Conservation (phyloP, 2,113 vertebrate species). For the Vidua macroura region DNA sequence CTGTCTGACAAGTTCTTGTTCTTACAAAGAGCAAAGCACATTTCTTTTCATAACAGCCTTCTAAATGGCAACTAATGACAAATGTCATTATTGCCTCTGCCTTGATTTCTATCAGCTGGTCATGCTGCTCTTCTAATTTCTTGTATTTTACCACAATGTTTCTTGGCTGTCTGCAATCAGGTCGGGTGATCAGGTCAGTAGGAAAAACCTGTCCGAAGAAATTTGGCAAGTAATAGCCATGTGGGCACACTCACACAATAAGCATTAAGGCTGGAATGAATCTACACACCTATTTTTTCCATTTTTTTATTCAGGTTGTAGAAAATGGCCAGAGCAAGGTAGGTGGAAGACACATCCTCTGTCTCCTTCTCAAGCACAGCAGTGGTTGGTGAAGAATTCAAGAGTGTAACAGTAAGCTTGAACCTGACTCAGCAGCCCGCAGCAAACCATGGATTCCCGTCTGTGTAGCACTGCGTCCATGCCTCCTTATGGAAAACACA, state of each 20-base stretch:
- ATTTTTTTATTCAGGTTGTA: neutral
- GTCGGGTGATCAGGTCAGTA: neutral
- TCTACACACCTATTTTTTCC: accelerated
- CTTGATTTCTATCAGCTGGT: neutral
- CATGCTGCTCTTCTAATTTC: neutral
- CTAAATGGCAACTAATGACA: neutral
- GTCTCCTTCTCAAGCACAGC: neutral
- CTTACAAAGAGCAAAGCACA: neutral
- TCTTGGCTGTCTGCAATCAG: neutral
- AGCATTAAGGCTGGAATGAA: neutral
- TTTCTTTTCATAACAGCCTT: neutral
- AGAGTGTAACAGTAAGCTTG: neutral
- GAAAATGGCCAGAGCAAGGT: neutral
- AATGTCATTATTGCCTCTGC: neutral
- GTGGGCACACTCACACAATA: neutral
- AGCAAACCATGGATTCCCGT: neutral
- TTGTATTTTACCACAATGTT: neutral
- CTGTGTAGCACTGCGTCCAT: accelerated
- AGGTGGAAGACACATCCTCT: neutral
- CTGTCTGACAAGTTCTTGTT: neutral
- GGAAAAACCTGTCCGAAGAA: neutral
- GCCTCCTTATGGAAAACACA: neutral
- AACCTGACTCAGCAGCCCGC: neutral
- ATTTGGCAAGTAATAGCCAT: neutral
- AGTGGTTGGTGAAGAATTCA: neutral